Conservation (phyloP, 2,113 vertebrate species). For the Trematocara variabile region DNA sequence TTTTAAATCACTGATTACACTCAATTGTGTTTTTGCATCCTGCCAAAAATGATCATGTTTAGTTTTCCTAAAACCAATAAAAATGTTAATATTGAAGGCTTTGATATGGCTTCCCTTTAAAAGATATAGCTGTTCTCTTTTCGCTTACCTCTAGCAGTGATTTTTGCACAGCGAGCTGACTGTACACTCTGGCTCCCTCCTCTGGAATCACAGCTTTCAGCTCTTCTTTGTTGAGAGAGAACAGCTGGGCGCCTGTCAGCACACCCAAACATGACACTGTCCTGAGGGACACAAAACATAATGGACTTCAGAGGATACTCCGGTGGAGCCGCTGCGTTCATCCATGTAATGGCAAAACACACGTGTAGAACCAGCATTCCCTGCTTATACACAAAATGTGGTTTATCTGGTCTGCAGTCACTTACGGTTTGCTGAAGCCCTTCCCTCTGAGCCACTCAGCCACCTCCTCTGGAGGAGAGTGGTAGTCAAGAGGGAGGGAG, state of each 20-base stretch:
- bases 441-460: conserved; percentile 82
- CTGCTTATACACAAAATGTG: not conserved
- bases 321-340: not conserved
- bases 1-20: not conserved
- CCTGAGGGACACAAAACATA: conserved; percentile 38
- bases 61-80: not conserved
- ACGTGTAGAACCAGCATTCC: not conserved
- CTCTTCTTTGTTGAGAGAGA: conserved; percentile 81
- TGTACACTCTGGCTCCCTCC: conserved; percentile 82
- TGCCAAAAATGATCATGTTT: not conserved
- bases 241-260: conserved; percentile 77
- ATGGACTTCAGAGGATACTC: not conserved
- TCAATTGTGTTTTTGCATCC: not conserved
- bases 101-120: not conserved
- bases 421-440: conserved; percentile 80
- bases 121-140: not conserved
- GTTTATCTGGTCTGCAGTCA: not conserved
- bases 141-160: conserved; percentile 75
- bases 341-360: not conserved
- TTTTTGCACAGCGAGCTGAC: conserved; percentile 85
- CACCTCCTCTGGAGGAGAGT: conserved; percentile 77
- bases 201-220: conserved; percentile 76
- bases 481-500: conserved; percentile 62
- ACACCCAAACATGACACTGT: conserved; percentile 73
- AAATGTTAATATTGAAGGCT: not conserved